Base-by-base conservation (phyloP, 2,113 vertebrate species). In the Petrocephalus microphthalmus region DNA sequence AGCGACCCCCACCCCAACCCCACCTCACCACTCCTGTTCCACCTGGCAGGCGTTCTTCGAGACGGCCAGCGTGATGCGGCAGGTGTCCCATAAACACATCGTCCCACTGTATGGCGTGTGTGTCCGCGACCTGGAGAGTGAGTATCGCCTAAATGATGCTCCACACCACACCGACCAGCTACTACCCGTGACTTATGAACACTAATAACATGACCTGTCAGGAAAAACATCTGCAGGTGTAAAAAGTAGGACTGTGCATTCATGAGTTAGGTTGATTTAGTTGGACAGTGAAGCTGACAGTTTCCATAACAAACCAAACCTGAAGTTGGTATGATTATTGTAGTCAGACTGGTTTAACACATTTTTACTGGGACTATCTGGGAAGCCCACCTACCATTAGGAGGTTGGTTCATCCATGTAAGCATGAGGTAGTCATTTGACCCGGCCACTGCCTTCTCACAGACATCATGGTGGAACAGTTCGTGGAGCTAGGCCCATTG, bases 391-490 rank as follows among this genome's bases (percentile, higher is more conserved):
- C 10, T 33, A 33, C 64, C 25, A 2, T 2, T 33, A 33, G 25
- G 25, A 71, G 1, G 25, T 6, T 33, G 11, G 29, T 15, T 37
- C 7, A 13, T 64, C 2, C 3, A n/a, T 67, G n/a, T 29, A 29
- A 13, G 60, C 2, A 19, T 20, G 37, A 42, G 49, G 10, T 81
- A 29, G 49, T 86, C 60, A 86, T 47, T 13, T 57, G 25, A 52
- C 42, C 11, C 2, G 19, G 45, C 15, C 52, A 53, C 53, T 88
- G 0, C 33, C 49, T 71, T 15, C 90, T 87, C 67, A 22, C 0
- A 97, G 97, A 97, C 86, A 96, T 97, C 92, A 97, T 97, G 96
- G 96, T 97, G 7, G 97, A 97, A 89, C 97, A 97, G 91, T 97
- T 95, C 87, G 96, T 97, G 8, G 95, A 96, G 20, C 95, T 93